A percentile compares a stretch with the other conserved stretches of the same genome.
Evolutionary conservation across 2,113 vertebrate genomes (phyloP).

Genomic region (Arenaria interpres): DNA sequence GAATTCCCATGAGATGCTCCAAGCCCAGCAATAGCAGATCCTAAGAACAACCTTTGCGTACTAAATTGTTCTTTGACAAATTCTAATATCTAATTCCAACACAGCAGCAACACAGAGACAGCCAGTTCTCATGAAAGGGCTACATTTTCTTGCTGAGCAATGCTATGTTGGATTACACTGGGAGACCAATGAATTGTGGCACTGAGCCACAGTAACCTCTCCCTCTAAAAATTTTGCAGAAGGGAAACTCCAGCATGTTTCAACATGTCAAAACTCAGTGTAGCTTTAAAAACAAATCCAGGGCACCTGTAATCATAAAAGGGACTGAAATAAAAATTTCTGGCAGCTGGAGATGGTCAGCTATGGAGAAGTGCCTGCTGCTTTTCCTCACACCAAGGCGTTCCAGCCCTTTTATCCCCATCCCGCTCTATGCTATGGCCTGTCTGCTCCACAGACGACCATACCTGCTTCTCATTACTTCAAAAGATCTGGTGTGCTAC

Average conservation of each 20-base stretch:
- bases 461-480: neutral
- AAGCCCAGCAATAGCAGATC: neutral
- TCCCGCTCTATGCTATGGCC: neutral
- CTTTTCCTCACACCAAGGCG: neutral
- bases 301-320: neutral
- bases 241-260: constrained; percentile 12
- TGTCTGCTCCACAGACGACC: neutral
- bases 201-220: neutral
- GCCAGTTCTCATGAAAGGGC: neutral
- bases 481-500: neutral
- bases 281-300: neutral
- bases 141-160: constrained; percentile 39
- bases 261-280: neutral
- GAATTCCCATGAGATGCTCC: neutral
- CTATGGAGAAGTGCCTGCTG: neutral
- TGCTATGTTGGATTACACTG: neutral
- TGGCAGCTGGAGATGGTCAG: neutral
- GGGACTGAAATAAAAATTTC: neutral
- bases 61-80: neutral
- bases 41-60: neutral
- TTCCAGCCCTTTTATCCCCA: neutral
- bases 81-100: neutral
- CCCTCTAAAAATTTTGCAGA: neutral
- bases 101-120: neutral
- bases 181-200: constrained; percentile 1